phyloP scores from a whole-genome alignment of 92 coral and sea anemone genomes.

The Zoanthus sansibaricus region DNA sequence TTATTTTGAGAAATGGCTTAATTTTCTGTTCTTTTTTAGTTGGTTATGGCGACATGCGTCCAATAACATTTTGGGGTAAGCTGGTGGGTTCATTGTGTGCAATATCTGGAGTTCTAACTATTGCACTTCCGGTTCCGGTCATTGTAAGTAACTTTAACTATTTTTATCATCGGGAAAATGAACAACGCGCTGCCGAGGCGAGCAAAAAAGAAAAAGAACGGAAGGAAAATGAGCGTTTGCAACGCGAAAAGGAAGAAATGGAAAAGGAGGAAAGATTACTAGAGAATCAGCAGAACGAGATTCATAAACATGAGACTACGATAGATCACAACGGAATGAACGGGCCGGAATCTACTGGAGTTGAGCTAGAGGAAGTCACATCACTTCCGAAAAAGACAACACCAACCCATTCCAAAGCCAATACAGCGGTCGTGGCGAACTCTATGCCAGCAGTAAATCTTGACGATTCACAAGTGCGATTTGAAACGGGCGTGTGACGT shows the following conservation, averaged over 20 bases:
- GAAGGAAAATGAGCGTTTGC: slow-evolving; percentile 79
- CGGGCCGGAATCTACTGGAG: slow-evolving; percentile 85
- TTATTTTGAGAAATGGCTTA: background rate
- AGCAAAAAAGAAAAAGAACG: slow-evolving; percentile 97
- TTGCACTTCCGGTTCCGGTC: slow-evolving; percentile 99
- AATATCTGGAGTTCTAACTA: slow-evolving; percentile 99
- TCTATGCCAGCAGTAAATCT: slow-evolving; percentile 79
- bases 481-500: slow-evolving; percentile 83
- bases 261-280: slow-evolving; percentile 57
- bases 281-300: slow-evolving; percentile 56
- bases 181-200: slow-evolving; percentile 96
- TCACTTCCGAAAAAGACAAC: slow-evolving; percentile 59
- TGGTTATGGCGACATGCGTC: slow-evolving; percentile 99
- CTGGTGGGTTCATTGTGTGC: slow-evolving; percentile 98
- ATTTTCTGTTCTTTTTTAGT: slow-evolving; percentile 51
- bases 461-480: slow-evolving; percentile 73
- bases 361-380: slow-evolving; percentile 75
- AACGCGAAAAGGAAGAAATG: slow-evolving; percentile 75
- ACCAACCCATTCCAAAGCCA: slow-evolving; percentile 62
- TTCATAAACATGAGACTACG: slow-evolving; percentile 65
- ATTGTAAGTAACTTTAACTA: slow-evolving; percentile 98
- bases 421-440: slow-evolving; percentile 86
- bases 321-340: slow-evolving; percentile 94
- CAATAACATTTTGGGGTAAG: slow-evolving; percentile 98
- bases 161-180: slow-evolving; percentile 98